phyloP scores from a whole-genome alignment of 2,113 vertebrate species.

The Trematomus loennbergii region DNA sequence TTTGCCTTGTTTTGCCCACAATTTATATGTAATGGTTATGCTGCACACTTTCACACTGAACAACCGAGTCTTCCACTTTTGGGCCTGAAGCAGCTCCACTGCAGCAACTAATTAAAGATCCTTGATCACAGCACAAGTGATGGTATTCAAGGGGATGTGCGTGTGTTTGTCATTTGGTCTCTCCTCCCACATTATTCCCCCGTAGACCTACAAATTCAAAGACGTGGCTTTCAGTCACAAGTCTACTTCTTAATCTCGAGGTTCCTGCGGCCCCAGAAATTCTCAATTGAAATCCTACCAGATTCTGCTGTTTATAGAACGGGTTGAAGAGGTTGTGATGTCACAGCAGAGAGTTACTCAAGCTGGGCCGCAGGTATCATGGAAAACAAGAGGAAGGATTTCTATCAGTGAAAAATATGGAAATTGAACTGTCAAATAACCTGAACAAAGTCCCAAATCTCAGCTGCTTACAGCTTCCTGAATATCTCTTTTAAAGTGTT shows the following conservation, averaged over 20 bases:
- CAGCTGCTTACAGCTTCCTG: conserved; percentile 5
- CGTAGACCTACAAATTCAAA: conserved; percentile 13
- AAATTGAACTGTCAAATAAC: conserved; percentile 12
- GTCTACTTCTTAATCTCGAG: conserved; percentile 19
- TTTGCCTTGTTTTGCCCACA: background rate
- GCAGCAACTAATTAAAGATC: conserved; percentile 32
- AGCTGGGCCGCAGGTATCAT: conserved; percentile 3
- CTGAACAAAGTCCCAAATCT: conserved; percentile 28
- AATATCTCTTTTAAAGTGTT: conserved; percentile 10
- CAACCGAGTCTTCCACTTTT: background rate
- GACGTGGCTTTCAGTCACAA: conserved; percentile 20
- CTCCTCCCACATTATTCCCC: conserved; percentile 11
- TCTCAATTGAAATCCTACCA: conserved; percentile 9
- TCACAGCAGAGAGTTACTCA: background rate
- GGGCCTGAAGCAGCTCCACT: background rate
- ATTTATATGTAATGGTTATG: no score
- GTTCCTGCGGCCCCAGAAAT: conserved; percentile 8
- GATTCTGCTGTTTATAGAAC: background rate
- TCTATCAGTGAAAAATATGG: conserved; percentile 2
- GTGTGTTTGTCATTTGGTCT: background rate
- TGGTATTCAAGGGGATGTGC: background rate
- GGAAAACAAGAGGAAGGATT: background rate
- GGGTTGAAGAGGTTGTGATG: background rate
- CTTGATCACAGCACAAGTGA: conserved; percentile 18
- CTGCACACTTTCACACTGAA: background rate